Percentiles rank a stretch among this genome's conserved stretches.
Evolutionary conservation across 2,797 vertebrate species (phyloP).

Genomic region (Todus mexicanus): DNA sequence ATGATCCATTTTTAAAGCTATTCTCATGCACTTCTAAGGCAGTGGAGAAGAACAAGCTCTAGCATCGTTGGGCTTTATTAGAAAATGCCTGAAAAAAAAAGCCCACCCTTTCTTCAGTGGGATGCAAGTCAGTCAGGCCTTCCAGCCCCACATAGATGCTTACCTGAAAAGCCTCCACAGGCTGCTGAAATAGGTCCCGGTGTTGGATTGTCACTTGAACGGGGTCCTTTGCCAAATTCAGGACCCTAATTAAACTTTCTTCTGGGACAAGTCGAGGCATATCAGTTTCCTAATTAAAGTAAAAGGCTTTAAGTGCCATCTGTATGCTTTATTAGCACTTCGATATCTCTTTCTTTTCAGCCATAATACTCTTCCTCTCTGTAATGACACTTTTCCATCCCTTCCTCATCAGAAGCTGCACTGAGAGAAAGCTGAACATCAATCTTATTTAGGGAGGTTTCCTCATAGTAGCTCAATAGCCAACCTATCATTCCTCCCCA

Average conservation of each 20-base stretch:
- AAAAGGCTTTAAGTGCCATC: constrained; percentile 55
- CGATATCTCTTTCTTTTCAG: constrained; percentile 11
- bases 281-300: constrained; percentile 77
- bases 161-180: constrained; percentile 80
- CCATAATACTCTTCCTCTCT: constrained; percentile 19
- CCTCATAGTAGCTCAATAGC: background rate
- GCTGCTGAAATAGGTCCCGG: constrained; percentile 63
- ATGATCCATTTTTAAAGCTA: background rate
- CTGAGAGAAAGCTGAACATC: constrained; percentile 1
- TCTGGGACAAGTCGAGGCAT: constrained; percentile 73
- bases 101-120: background rate
- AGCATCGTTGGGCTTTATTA: background rate
- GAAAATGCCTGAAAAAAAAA: background rate
- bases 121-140: background rate
- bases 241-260: constrained; percentile 83
- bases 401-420: background rate
- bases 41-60: background rate
- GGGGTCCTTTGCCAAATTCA: constrained; percentile 81
- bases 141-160: background rate
- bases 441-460: constrained; percentile 2
- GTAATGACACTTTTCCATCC: constrained; percentile 2
- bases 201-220: constrained; percentile 71
- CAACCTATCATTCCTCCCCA: background rate
- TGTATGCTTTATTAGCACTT: constrained; percentile 38
- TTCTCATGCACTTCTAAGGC: background rate